A percentile compares a stretch with the other conserved stretches of the same genome.
These are phyloP conservation scores for Rhineura floridana DNA, from an alignment of 2,113 vertebrate species.

Conservation along the genomic window DNA sequence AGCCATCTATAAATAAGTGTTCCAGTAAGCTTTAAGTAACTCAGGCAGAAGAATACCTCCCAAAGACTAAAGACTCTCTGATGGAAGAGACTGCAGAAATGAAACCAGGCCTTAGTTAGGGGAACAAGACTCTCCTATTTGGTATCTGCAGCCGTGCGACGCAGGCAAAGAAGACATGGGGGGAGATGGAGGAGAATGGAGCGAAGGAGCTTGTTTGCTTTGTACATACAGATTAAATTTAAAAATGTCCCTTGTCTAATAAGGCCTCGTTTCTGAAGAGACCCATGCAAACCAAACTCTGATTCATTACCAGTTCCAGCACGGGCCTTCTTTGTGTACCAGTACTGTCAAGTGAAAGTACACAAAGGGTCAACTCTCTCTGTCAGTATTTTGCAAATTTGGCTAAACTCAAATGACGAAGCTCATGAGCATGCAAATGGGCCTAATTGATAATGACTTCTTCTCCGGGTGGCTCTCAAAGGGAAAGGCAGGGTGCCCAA, in stretches of 20 bases:
- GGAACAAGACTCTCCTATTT: slow-evolving; percentile 59
- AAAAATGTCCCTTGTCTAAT: slow-evolving; percentile 74
- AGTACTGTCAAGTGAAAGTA: slow-evolving; percentile 69
- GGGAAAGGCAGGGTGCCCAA: neutral
- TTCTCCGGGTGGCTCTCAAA: slow-evolving; percentile 69
- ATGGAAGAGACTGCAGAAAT: slow-evolving; percentile 32
- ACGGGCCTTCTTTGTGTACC: slow-evolving; percentile 48
- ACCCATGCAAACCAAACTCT: slow-evolving; percentile 66
- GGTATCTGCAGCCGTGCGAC: neutral
- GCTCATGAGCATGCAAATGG: slow-evolving; percentile 78
- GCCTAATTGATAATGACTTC: slow-evolving; percentile 77
- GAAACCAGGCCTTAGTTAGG: slow-evolving; percentile 55
- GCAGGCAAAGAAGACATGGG: neutral
- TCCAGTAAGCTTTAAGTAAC: slow-evolving; percentile 50
- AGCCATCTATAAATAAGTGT: slow-evolving; percentile 61
- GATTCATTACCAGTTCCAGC: slow-evolving; percentile 56
- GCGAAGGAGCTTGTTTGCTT: slow-evolving; percentile 66
- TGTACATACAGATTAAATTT: slow-evolving; percentile 66
- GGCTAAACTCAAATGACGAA: slow-evolving; percentile 80
- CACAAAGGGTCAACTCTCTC: slow-evolving; percentile 77
- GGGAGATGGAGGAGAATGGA: neutral
- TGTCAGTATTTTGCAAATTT: slow-evolving; percentile 76
- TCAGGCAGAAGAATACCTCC: slow-evolving; percentile 52
- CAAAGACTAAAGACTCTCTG: slow-evolving; percentile 29
- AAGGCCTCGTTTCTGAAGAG: slow-evolving; percentile 63